These are phyloP conservation scores for Istiophorus platypterus DNA, from an alignment of 2,113 vertebrate genomes.

Conservation along the genomic window DNA sequence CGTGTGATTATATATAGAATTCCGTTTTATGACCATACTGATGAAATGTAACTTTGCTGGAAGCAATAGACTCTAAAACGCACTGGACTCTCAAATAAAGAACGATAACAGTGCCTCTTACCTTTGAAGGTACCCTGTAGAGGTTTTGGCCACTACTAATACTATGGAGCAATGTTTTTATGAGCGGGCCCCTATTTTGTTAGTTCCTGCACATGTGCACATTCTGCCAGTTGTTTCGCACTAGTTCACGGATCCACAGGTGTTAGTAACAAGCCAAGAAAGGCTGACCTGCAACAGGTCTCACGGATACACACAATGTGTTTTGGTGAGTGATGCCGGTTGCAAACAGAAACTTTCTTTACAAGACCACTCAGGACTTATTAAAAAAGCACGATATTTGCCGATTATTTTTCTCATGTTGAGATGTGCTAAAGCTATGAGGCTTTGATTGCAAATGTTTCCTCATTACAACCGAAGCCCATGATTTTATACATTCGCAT, in stretches of 20 bases:
- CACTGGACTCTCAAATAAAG: too few relatives aligned
- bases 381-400: not conserved
- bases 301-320: too few relatives aligned
- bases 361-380: not conserved
- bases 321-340: not conserved
- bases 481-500: not conserved
- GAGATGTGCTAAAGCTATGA: not conserved
- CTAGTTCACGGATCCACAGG: not conserved
- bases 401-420: not conserved
- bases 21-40: too few relatives aligned
- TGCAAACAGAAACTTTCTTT: slow-evolving; percentile 1
- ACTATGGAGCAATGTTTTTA: not conserved
- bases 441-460: slow-evolving; percentile 5
- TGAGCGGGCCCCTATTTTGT: not conserved
- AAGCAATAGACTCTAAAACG: too few relatives aligned
- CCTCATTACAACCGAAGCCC: not conserved
- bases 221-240: not conserved
- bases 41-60: too few relatives aligned
- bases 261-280: not conserved
- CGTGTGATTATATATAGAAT: too few relatives aligned
- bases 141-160: not conserved
- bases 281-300: not conserved
- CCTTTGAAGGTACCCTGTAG: not conserved
- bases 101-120: too few relatives aligned
- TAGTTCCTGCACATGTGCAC: not conserved